Evolutionary conservation across 2,797 vertebrate species (phyloP).

Genomic region (Avahi laniger): DNA sequence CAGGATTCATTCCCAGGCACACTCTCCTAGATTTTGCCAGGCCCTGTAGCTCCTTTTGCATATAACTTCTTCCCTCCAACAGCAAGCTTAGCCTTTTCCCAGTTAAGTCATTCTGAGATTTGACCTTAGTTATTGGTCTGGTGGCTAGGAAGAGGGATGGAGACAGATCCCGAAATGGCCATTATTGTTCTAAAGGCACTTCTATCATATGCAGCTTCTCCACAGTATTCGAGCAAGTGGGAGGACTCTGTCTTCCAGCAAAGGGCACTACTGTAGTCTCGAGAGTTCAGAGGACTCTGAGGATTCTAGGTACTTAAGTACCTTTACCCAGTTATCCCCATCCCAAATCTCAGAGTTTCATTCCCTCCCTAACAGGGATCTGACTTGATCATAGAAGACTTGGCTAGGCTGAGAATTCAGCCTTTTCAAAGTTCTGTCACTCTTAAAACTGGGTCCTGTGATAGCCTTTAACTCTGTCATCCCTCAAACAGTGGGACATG

Average conservation of each 20-base stretch:
- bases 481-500: background rate
- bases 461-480: background rate
- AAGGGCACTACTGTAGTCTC: background rate
- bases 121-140: background rate
- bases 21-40: background rate
- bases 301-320: background rate
- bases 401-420: background rate
- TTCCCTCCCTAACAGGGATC: background rate
- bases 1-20: background rate
- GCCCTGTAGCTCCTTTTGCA: background rate
- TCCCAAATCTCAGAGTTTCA: background rate
- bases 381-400: background rate
- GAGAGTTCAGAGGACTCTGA: background rate
- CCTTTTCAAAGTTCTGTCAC: background rate
- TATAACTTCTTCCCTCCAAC: background rate
- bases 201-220: background rate
- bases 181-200: background rate
- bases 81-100: background rate
- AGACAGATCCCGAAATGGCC: background rate
- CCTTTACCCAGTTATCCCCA: background rate
- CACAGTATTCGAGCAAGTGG: background rate
- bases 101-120: background rate
- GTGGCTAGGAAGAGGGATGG: background rate
- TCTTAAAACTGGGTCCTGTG: background rate
- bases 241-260: background rate